Percentiles rank a stretch among this genome's conserved stretches.
These are phyloP conservation scores for Mesorhabditis sp. DNA, from an alignment of 2,888 invertebrate species.

Conservation along the genomic window DNA sequence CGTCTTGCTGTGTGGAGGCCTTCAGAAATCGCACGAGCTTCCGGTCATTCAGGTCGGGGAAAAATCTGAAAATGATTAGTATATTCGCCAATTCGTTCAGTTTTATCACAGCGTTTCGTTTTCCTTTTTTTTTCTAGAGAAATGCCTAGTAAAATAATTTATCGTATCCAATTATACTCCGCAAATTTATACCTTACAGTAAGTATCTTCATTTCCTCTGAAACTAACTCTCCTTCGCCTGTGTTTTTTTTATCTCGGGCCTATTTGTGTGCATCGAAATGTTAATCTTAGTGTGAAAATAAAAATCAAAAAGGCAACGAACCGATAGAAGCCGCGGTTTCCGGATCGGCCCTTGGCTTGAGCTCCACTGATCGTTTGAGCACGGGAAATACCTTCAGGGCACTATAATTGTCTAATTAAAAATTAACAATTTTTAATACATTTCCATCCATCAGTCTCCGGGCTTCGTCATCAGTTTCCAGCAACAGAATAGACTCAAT, in stretches of 20 bases:
- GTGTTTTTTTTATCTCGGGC: background rate
- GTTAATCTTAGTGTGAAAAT: background rate
- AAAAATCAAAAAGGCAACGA: background rate
- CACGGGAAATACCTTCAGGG: constrained; percentile 26
- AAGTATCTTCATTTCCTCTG: too few relatives aligned
- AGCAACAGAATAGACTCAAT: constrained; percentile 40
- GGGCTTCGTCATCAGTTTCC: constrained; percentile 38
- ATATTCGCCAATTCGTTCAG: too few relatives aligned
- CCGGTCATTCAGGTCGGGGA: too few relatives aligned
- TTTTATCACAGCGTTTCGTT: too few relatives aligned
- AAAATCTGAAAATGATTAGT: too few relatives aligned
- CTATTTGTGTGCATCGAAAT: background rate
- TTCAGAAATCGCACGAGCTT: too few relatives aligned
- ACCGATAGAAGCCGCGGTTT: constrained; percentile 8
- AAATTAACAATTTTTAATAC: constrained; percentile 17
- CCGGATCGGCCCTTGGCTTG: constrained; percentile 25
- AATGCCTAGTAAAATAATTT: too few relatives aligned
- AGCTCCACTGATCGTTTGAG: constrained; percentile 25
- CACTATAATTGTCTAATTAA: constrained; percentile 21
- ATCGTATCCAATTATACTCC: too few relatives aligned
- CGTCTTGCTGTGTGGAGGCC: too few relatives aligned
- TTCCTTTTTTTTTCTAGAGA: too few relatives aligned
- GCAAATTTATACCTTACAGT: too few relatives aligned
- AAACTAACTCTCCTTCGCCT: too few relatives aligned
- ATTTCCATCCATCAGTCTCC: constrained; percentile 34